These are phyloP conservation scores for Crax fasciolata DNA, from an alignment of 2,797 vertebrate species.

Conservation along the genomic window DNA sequence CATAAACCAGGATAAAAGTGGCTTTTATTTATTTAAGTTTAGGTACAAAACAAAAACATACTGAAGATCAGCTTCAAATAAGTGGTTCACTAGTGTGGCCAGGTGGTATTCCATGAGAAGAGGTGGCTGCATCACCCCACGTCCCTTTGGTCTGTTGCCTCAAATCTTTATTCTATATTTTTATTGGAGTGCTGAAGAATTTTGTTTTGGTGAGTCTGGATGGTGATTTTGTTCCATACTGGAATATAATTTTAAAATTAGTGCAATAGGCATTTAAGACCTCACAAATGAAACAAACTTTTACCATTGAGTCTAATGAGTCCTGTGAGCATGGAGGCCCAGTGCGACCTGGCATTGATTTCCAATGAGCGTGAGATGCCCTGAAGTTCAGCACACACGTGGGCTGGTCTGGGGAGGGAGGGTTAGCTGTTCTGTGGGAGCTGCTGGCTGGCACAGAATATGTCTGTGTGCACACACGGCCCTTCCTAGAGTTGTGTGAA, in stretches of 20 bases:
- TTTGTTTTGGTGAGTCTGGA: background rate
- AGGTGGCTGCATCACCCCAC: background rate
- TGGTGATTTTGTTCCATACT: background rate
- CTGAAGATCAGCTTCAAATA: background rate
- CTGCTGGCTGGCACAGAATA: background rate
- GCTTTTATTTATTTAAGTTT: background rate
- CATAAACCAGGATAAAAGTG: background rate
- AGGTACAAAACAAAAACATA: background rate
- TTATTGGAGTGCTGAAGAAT: background rate
- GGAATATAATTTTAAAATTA: background rate
- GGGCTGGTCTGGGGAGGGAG: background rate
- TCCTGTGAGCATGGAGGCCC: background rate
- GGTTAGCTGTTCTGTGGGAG: background rate
- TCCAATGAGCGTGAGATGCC: background rate
- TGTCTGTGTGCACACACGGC: background rate
- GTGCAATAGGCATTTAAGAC: rapidly evolving
- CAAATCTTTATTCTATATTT: background rate
- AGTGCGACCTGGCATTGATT: background rate
- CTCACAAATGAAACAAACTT: background rate
- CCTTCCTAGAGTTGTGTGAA: background rate
- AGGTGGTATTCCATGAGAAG: background rate
- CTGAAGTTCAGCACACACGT: background rate
- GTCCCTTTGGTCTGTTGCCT: background rate
- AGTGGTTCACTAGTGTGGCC: background rate
- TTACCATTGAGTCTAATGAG: background rate